phyloP scores from a whole-genome alignment of 2,888 invertebrate species.

The Mongoloraphidia duomilia region DNA sequence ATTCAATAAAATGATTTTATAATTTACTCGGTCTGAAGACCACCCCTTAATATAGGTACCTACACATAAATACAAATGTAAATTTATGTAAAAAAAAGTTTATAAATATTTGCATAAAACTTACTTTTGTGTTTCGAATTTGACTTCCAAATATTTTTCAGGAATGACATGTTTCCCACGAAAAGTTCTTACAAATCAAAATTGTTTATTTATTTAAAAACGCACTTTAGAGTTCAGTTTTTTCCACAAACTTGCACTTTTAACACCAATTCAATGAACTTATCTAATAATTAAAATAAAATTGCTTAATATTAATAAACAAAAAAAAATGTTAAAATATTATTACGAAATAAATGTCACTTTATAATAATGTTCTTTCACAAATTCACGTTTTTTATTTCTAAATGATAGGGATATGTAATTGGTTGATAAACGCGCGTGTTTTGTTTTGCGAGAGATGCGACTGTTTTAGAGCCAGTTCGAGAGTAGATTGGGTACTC shows the following conservation, averaged over 20 bases:
- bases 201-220: not conserved
- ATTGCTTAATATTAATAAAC: not conserved
- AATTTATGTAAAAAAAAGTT: conserved; percentile 8
- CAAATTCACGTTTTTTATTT: not conserved
- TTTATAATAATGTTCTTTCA: not conserved
- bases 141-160: conserved; percentile 49
- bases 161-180: conserved; percentile 34
- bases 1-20: too few species aligned
- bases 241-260: too few species aligned
- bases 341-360: not conserved
- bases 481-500: too few species aligned
- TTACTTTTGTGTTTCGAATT: conserved; percentile 55
- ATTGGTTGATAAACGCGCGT: too few species aligned
- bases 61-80: too few species aligned
- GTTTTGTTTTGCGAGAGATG: too few species aligned
- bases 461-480: too few species aligned
- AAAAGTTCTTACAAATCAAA: not conserved
- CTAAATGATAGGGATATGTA: too few species aligned
- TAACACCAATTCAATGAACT: too few species aligned
- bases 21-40: too few species aligned
- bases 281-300: not conserved
- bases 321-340: not conserved
- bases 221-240: too few species aligned
- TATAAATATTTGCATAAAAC: conserved; percentile 21
- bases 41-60: too few species aligned